Base-by-base conservation (phyloP, 1,140 invertebrate species). In the Drosophila parabipectinata region DNA sequence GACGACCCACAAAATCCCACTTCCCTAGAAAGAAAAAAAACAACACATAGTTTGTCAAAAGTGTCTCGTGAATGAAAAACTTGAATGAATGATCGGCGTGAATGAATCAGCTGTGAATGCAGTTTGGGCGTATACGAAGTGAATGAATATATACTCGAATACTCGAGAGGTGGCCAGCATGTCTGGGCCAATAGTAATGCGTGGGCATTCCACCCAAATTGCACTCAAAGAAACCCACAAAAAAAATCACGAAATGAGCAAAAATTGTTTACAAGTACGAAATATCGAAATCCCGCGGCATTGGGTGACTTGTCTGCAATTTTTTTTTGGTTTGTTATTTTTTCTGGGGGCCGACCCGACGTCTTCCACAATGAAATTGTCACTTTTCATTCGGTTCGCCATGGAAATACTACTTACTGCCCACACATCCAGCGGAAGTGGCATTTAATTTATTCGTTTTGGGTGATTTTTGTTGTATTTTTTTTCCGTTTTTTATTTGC, bases 391-490 rank as follows among this genome's bases (percentile, higher is more conserved):
- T 67, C 72, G 54, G 45, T 28, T 61, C 59, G 48, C 54, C 50
- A 45, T 44, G 34, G 51, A 45, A 56, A 51, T 24, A 15, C 14
- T 21, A 32, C 62, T 18, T 21, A 26, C 62, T n/a, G 52, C 80
- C 80, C 72, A 84, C 80, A 60, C 73, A 37, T 30, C 34, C 66
- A 84, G 50, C 80, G 80, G 80, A 84, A 84, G 80, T 84, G 55
- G 59, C 81, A 73, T 84, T 84, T 84, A 72, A 84, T 84, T 85
- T 84, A 84, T 85, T 84, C 80, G 72, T 66, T 79, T 72, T 82
- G 55, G 55, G 53, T 74, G 74, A 41, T 59, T 71, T 59, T 72
- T 21, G 21, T 21, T 21, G 21, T 21, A 21, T 51, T 50, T 74
- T 62, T 62, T 50, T 74, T 62, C 41, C 18, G 21, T 39, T 75